Base-by-base conservation (phyloP, 2,113 vertebrate genomes). In the Carassius auratus region DNA sequence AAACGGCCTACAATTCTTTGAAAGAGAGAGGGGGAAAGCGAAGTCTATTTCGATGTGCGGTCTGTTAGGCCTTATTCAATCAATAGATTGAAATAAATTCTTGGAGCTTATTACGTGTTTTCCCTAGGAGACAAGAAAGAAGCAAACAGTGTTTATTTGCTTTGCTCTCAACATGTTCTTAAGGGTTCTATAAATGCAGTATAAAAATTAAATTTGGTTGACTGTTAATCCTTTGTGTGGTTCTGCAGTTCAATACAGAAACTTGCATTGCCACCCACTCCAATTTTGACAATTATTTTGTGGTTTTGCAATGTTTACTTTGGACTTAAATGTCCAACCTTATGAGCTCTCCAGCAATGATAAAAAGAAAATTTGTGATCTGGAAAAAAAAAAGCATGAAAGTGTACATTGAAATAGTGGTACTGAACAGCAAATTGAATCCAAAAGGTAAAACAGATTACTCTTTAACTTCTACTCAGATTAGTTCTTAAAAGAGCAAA, bases 1-100 rank as follows among this genome's bases (percentile, higher is more conserved):
- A 86, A 68, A 90, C 15, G 81, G 86, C 87, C 89, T 91, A 88
- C 57, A 66, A 86, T 85, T 78, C 52, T 86, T 62, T 50, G 17
- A 59, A 61, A 66, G 74, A 78, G 30, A 26, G 33, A 76, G 21
- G 26, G 48, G 50, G 36, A 61, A 55, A 77, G 61, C 45, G 19
- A 9, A 75, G 80, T 69, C 81, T 83, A 36, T 73, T 84, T 66
- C 77, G 81, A 86, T 82, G 81, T 55, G 52, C 76, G 68, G 85
- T 61, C 68, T 76, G 19, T 83, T 38, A 48, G 61, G 21, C 71
- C 13, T 73, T 76, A 66, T 87, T 62, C 87, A 85, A 85, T 85
- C 85, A 12, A 90, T 86, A 86, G 15, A 87, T 74, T 71, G 52
- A 74, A 81, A 84, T 83, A 88, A 86, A 78, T 75, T 85, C 85